These are phyloP conservation scores for Mesoligia furuncula DNA, from an alignment of 2,888 invertebrate genomes.

Conservation along the genomic window DNA sequence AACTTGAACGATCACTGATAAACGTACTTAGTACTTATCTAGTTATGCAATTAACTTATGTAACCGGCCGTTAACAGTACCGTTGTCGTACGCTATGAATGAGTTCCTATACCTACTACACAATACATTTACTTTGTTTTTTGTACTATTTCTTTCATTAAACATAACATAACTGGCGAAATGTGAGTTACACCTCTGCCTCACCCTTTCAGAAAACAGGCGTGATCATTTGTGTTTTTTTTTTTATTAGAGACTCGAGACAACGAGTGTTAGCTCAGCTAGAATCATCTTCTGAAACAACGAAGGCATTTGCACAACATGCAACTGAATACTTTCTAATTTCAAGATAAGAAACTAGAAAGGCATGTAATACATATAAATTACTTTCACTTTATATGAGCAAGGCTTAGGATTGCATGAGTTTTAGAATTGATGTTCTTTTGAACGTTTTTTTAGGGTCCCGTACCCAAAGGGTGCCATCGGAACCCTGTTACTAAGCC, in stretches of 20 bases:
- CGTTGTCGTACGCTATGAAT: slow-evolving; percentile 1
- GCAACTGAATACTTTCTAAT: slow-evolving; percentile 27
- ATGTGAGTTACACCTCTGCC: background rate
- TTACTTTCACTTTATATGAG: slow-evolving; percentile 17
- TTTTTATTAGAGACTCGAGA: background rate
- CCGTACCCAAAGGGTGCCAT: background rate
- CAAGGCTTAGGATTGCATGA: background rate
- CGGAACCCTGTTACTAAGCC: background rate
- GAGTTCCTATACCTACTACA: background rate
- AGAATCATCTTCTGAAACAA: background rate
- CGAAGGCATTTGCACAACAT: background rate
- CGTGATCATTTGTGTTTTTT: background rate
- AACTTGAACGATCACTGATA: slow-evolving; percentile 29
- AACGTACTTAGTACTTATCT: slow-evolving; percentile 4
- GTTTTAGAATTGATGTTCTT: background rate
- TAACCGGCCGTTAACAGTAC: background rate
- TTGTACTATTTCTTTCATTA: background rate
- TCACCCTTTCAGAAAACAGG: no score
- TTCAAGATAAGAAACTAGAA: slow-evolving; percentile 23
- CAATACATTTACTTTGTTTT: background rate
- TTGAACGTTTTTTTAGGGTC: background rate
- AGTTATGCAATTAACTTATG: slow-evolving; percentile 29
- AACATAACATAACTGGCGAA: background rate
- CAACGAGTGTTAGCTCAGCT: background rate
- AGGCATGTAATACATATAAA: slow-evolving; percentile 11